A percentile compares a stretch with the other conserved stretches of the same genome.
phyloP scores from a whole-genome alignment of 2,113 vertebrate genomes.

The Psophia crepitans region DNA sequence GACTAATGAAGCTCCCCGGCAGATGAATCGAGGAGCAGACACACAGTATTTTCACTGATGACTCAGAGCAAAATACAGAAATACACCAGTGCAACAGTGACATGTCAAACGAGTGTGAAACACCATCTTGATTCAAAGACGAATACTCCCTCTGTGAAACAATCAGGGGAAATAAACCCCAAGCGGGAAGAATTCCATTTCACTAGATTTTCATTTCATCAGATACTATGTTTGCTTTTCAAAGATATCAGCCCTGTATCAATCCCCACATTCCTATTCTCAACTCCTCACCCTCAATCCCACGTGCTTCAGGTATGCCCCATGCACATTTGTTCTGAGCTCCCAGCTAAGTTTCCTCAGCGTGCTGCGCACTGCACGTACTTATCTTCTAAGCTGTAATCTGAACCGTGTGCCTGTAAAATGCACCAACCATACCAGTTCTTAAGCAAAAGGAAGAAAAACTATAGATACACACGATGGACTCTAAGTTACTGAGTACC shows the following conservation, averaged over 20 bases:
- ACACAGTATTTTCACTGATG: neutral
- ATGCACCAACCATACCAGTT: neutral
- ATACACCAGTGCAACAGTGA: neutral
- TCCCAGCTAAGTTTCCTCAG: neutral
- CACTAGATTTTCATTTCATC: neutral
- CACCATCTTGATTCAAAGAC: neutral
- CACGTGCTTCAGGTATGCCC: accelerated
- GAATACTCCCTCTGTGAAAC: neutral
- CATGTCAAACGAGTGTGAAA: neutral
- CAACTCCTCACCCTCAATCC: neutral
- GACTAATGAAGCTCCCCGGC: neutral
- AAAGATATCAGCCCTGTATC: neutral
- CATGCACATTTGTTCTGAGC: neutral
- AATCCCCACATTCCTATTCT: neutral
- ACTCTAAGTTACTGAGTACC: neutral
- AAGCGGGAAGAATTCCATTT: neutral
- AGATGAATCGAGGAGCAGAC: neutral
- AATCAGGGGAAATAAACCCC: neutral
- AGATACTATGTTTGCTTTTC: neutral
- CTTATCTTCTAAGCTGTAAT: neutral
- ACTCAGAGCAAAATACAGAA: neutral
- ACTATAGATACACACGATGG: neutral
- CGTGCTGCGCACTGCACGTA: accelerated
- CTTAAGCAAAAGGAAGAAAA: neutral
- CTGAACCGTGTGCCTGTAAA: neutral